Percentiles rank a stretch among this genome's conserved stretches.
Conservation (phyloP, 2,797 vertebrate genomes). For the Karalla daura region DNA sequence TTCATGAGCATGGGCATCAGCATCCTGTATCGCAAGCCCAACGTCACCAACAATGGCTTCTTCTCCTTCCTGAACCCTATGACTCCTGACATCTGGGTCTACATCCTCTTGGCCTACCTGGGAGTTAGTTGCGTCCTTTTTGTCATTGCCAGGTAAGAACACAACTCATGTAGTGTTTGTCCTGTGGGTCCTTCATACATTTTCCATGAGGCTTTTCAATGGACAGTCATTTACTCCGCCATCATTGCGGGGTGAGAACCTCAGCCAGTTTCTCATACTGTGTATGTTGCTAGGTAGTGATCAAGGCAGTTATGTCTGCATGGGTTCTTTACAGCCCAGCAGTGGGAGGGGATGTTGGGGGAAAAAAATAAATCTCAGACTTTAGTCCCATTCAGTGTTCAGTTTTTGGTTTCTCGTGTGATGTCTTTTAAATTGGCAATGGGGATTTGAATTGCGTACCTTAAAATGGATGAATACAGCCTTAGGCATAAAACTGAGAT, state of each 20-base stretch:
- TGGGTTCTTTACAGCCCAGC: constrained; percentile 42
- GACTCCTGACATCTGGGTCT: constrained; percentile 99
- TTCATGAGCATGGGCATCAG: constrained; percentile 98
- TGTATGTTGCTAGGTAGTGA: constrained; percentile 59
- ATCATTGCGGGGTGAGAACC: constrained; percentile 38
- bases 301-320: constrained; percentile 68
- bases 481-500: constrained; percentile 16
- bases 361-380: constrained; percentile 26
- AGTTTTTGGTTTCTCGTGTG: constrained; percentile 59
- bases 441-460: constrained; percentile 7
- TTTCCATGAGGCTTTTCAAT: constrained; percentile 31
- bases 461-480: constrained; percentile 20
- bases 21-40: constrained; percentile 96
- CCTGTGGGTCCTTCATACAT: constrained; percentile 9
- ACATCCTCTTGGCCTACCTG: constrained; percentile 96
- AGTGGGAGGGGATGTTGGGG: constrained; percentile 45
- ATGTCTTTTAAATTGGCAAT: constrained; percentile 38
- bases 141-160: constrained; percentile 95
- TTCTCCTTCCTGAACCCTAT: constrained; percentile 99
- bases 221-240: constrained; percentile 56
- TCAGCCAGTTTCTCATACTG: constrained; percentile 45
- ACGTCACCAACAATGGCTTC: constrained; percentile 94
- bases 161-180: constrained; percentile 4
- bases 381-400: constrained; percentile 39
- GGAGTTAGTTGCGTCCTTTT: constrained; percentile 99